Evolutionary conservation across 1,140 invertebrate species (phyloP).

Genomic region (Drosophila subobscura): DNA sequence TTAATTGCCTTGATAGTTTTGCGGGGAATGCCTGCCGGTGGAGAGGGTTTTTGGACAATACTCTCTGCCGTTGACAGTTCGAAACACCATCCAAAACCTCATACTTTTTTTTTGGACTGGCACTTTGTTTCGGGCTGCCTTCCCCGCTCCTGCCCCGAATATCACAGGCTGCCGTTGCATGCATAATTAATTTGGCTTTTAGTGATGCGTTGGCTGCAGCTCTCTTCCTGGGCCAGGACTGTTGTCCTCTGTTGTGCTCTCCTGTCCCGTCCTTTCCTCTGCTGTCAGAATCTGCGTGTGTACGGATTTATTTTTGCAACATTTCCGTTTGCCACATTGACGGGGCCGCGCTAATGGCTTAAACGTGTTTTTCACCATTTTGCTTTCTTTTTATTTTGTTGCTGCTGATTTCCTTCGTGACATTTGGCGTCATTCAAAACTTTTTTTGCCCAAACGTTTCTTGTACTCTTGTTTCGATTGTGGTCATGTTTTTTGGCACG

Average conservation of each 20-base stretch:
- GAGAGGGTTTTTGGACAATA: neutral
- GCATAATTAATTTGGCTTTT: constrained; percentile 82
- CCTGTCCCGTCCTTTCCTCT: constrained; percentile 13
- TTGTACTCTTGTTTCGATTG: constrained; percentile 10
- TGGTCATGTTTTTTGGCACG: constrained; percentile 45
- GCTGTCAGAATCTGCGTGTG: constrained; percentile 13
- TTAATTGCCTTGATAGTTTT: constrained; percentile 77
- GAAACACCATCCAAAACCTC: constrained; percentile 8
- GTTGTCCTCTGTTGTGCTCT: constrained; percentile 24
- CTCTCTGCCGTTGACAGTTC: constrained; percentile 58
- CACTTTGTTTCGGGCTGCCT: constrained; percentile 19
- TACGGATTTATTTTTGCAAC: constrained; percentile 41
- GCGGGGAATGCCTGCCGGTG: neutral
- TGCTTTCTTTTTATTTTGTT: constrained; percentile 18
- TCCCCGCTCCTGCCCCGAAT: constrained; percentile 1
- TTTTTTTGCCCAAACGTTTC: constrained; percentile 12
- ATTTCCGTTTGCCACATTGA: constrained; percentile 59
- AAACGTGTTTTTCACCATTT: constrained; percentile 68
- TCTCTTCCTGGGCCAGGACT: constrained; percentile 31
- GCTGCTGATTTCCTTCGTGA: constrained; percentile 14
- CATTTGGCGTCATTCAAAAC: constrained; percentile 42
- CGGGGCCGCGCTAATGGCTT: constrained; percentile 72
- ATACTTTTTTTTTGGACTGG: constrained; percentile 31
- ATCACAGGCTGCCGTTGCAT: constrained; percentile 53
- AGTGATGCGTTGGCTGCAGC: constrained; percentile 48